A percentile compares a stretch with the other conserved stretches of the same genome.
These are phyloP conservation scores for Eristalinus sepulchralis DNA, from an alignment of 2,888 invertebrate genomes.

Conservation along the genomic window DNA sequence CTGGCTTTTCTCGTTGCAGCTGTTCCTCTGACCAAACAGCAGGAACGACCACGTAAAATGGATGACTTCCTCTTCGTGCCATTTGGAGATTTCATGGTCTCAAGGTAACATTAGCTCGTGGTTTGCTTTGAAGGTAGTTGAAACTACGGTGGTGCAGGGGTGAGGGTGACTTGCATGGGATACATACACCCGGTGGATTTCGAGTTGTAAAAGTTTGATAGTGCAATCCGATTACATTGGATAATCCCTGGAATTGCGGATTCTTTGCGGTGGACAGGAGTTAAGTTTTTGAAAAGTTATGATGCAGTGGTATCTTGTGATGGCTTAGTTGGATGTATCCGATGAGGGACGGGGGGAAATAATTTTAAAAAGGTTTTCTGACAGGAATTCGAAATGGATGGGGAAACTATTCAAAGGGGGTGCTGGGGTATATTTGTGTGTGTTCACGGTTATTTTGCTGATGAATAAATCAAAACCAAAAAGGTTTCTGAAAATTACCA, in stretches of 20 bases:
- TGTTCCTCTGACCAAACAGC: not conserved
- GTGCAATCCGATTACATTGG: constrained; percentile 11
- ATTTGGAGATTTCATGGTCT: not conserved
- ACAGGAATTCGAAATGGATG: not conserved
- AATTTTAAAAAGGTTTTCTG: not conserved
- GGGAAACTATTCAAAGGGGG: not conserved
- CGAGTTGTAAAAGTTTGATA: constrained; percentile 28
- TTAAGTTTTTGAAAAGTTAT: not conserved
- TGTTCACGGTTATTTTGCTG: not conserved
- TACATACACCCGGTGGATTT: constrained; percentile 20
- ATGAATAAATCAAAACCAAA: no score
- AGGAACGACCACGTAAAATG: constrained; percentile 11
- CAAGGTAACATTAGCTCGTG: not conserved
- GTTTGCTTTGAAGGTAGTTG: not conserved
- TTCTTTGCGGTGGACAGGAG: not conserved
- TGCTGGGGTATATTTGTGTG: not conserved
- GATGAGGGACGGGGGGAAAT: not conserved
- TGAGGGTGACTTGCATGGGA: not conserved
- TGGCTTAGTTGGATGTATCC: not conserved
- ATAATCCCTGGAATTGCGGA: constrained; percentile 1
- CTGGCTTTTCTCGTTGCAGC: not conserved
- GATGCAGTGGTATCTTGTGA: not conserved
- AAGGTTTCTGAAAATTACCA: no score
- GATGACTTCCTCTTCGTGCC: constrained; percentile 4
- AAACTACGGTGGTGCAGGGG: not conserved